Base-by-base conservation (phyloP, 64 coral and sea anemone genomes). In the Montipora cactus region DNA sequence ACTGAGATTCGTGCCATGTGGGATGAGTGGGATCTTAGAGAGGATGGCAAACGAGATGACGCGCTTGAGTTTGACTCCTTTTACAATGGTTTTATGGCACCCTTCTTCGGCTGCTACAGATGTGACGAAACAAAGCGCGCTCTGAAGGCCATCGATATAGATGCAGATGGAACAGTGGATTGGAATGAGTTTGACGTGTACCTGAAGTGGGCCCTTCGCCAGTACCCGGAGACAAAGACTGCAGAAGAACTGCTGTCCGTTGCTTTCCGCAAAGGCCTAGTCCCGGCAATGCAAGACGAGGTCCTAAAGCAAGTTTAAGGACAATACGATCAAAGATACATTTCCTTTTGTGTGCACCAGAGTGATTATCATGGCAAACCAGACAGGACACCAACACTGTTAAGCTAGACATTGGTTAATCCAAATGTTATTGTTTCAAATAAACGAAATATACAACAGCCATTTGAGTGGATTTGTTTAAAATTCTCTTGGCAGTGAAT, bases 211-310 rank as follows among this genome's bases (percentile, higher is more conserved):
- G 92, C 92, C 51, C 14, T 77, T 20, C 86, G 64, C 4, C 86
- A 94, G 66, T 94, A 94, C 11, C 92, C 92, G 16, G 7, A 94
- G 3, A 64, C 0, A 7, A 64, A 59, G 11, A 72, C 88, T 53
- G 66, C 76, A 0, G 92, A 94, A 70, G 76, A 94, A 5, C 77
- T 94, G 7, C 76, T 94, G 7, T 89, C 83, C 19, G 69, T 79
- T 62, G 95, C 85, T 23, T 96, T 96, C 68, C 90, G 84, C 15
- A 96, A 96, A 79, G 95, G 95, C 18, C 84, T 96, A 7, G 89
- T 96, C 53, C 95, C 95, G 37, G 95, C 95, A 70, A 96, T 96
- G 95, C 95, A 89, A 23, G 90, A 96, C 49, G 90, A 92, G 49
- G 52, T 92, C 5, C 47, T 95, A 52, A 12, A 64, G 61, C 61